Evolutionary conservation across 2,797 vertebrate genomes (phyloP), one percentile per base, ranked within the genome.

Genomic region (Hylomyscus alleni): DNA sequence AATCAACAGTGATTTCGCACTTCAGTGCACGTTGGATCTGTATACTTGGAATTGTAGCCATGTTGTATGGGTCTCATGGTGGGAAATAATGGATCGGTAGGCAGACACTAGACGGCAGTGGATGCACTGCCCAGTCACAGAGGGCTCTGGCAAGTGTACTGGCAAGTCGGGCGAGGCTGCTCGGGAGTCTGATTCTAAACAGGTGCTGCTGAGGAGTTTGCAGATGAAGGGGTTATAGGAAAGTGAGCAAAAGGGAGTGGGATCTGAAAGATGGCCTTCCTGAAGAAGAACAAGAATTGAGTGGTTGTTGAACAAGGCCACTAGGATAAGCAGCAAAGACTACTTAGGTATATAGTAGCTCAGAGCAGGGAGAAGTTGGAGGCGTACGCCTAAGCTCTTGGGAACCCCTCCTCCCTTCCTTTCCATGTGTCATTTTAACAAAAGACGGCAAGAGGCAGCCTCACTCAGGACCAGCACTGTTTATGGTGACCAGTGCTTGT

Each of bases 401-500:
- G 67, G 40, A 95, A 15, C 65, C 47, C 17, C 50, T 13, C 34
- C 14, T 7, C 34, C 62, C 96, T 97, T 62, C 40, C 26, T 96
- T 97, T 73, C 52, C 84, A 50, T 89, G 96, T 95, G 97, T 95
- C 65, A 75, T 73, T 96, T 50, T 13, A 26, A 81, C 92, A 97
- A 97, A 96, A 96, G 94, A 96, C 72, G 75, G 98, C 89, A 84
- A 44, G 40, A 88, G 4, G 24, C 17, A 72, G 72, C 1, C 80
- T 58, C 73, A 81, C 91, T 86, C 65, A n/a, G n/a, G 67, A 47
- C 54, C 80, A 95, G 82, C 89, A 94, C 37, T 67, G 52, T 82
- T 37, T 19, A 10, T 98, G 99, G 98, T 97, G 99, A 96, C 90
- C 99, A 52, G 98, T 99, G 99, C 99, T 54, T 99, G 99, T 22